phyloP scores from a whole-genome alignment of 2,113 vertebrate species.

The Sprattus sprattus region DNA sequence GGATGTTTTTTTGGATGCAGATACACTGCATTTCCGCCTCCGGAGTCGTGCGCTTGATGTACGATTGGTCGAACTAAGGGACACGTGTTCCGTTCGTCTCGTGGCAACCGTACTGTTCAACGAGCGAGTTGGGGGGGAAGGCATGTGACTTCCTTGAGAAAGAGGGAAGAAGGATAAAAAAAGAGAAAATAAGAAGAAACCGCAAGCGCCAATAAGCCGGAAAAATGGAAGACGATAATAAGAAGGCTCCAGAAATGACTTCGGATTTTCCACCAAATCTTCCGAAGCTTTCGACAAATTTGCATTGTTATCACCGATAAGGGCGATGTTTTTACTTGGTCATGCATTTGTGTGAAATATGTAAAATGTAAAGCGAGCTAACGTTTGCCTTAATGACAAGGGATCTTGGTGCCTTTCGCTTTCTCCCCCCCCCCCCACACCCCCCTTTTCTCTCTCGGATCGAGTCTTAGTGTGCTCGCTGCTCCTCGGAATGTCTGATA shows the following conservation, averaged over 20 bases:
- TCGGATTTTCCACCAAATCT: conserved; percentile 73
- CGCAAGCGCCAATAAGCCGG: conserved; percentile 66
- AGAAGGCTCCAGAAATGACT: conserved; percentile 56
- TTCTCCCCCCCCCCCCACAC: neutral
- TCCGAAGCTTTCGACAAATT: conserved; percentile 65
- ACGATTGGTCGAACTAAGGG: conserved; percentile 61
- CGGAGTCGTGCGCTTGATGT: conserved; percentile 66
- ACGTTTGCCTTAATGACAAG: conserved; percentile 72
- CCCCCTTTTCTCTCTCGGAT: conserved; percentile 59
- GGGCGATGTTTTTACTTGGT: conserved; percentile 72
- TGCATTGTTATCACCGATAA: conserved; percentile 77
- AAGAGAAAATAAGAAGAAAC: conserved; percentile 51
- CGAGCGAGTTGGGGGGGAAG: conserved; percentile 52
- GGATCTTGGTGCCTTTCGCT: conserved; percentile 64
- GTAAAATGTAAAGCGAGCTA: conserved; percentile 72
- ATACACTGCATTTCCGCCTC: conserved; percentile 53
- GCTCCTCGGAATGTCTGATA: conserved; percentile 73
- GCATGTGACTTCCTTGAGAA: conserved; percentile 61
- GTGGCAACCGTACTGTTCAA: conserved; percentile 70
- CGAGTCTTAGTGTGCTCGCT: conserved; percentile 72
- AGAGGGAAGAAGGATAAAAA: conserved; percentile 43
- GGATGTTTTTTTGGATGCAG: conserved; percentile 42
- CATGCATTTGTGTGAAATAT: conserved; percentile 71
- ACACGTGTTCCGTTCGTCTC: conserved; percentile 67
- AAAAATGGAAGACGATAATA: conserved; percentile 56